Conservation (phyloP, 2,888 invertebrate species). For the Xylota segnis region DNA sequence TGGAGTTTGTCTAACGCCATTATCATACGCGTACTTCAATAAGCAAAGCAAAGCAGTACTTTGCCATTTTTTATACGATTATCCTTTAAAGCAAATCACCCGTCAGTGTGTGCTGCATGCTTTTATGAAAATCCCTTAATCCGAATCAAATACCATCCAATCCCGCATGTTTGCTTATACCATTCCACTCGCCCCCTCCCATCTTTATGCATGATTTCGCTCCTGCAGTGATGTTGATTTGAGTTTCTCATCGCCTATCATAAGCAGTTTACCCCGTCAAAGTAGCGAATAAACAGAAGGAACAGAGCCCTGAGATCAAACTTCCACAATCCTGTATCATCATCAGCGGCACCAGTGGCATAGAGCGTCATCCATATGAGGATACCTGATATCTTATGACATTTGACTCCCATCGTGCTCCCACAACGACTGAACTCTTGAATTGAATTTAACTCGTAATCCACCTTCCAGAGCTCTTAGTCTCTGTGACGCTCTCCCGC, state of each 20-base stretch:
- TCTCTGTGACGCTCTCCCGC: constrained; percentile 36
- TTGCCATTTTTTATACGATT: background rate
- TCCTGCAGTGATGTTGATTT: constrained; percentile 60
- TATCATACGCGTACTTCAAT: background rate
- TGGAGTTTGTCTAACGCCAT: background rate
- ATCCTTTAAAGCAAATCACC: background rate
- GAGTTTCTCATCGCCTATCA: constrained; percentile 61
- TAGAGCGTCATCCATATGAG: constrained; percentile 12
- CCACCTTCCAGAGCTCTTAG: constrained; percentile 58
- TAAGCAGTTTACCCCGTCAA: constrained; percentile 67
- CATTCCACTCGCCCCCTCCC: background rate
- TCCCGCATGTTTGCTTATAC: constrained; percentile 48
- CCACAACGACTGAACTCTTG: constrained; percentile 56
- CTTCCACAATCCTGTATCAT: constrained; percentile 65
- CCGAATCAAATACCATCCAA: constrained; percentile 58
- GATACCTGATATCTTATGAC: constrained; percentile 68
- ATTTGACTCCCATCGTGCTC: constrained; percentile 51
- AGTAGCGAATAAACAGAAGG: constrained; percentile 66
- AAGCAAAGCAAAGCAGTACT: background rate
- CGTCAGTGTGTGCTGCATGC: constrained; percentile 1
- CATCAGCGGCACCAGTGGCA: constrained; percentile 37
- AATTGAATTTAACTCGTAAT: constrained; percentile 70
- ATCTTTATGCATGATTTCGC: constrained; percentile 49
- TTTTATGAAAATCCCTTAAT: constrained; percentile 51
- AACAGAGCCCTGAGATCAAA: constrained; percentile 51